Evolutionary conservation across 1,140 invertebrate genomes (phyloP), one percentile per base, ranked within the genome.

Genomic region (Zaprionus africanus): DNA sequence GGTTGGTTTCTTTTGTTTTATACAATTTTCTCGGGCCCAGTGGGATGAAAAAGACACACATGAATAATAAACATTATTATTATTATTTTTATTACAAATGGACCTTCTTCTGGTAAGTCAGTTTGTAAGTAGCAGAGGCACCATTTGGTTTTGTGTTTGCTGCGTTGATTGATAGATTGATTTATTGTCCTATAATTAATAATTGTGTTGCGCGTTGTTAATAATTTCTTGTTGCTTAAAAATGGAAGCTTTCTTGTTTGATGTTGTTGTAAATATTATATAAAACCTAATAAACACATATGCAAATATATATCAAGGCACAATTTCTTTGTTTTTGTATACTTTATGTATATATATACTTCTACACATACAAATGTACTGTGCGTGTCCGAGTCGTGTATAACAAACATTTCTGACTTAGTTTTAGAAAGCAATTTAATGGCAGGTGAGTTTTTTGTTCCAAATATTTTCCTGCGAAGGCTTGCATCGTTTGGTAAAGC

Each of bases 341-440:
- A 68, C 41, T 70, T 51, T 62, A 34, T 49, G 65, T 65, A 54
- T 69, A 73, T 80, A 68, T 77, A 76, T 62, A 22, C 17, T 22
- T 12, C 22, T 24, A 28, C 26, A 62, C 28, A 79, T 59, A 64
- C 57, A 59, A 61, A 66, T 31, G 31, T 60, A 54, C 62, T 79
- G 34, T 60, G 51, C 53, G 49, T 58, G 58, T 68, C 58, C 67
- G 49, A 59, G 43, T 56, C 26, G 64, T 62, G 58, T 63, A 59
- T 63, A 46, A 51, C 26, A 43, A 57, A 69, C 54, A 41, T 66
- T 34, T 58, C 56, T 87, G 83, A 87, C 83, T 87, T 87, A 88
- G 84, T 88, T 84, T 84, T 81, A 78, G 83, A 87, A 88, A 81
- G 84, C 83, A 85, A 72, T 87, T 81, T 81, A 87, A 81, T 87